Evolutionary conservation across 2,888 invertebrate species (phyloP).

Genomic region (Trichogramma evanescens): DNA sequence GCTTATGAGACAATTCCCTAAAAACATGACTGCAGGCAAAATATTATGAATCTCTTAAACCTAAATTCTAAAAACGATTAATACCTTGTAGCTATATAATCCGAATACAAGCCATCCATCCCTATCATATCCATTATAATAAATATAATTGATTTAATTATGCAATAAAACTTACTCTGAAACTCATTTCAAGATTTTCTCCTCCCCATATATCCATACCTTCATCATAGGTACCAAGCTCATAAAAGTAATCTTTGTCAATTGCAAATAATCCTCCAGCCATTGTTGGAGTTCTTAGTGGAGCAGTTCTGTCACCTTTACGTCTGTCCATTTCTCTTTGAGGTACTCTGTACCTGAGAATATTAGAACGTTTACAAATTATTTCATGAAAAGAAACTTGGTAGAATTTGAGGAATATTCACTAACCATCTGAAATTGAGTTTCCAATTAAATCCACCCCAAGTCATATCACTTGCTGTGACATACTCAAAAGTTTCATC

Average conservation of each 20-base stretch:
- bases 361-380: background rate
- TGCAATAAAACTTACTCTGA: conserved; percentile 62
- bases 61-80: no score
- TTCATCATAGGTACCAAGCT: conserved; percentile 95
- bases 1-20: no score
- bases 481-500: conserved; percentile 99
- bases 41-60: no score
- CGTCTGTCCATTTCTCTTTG: conserved; percentile 92
- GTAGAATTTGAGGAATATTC: background rate
- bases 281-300: conserved; percentile 95
- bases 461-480: conserved; percentile 97
- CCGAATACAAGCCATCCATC: no score
- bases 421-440: conserved; percentile 93
- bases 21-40: no score
- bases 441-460: conserved; percentile 99
- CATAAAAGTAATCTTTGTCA: conserved; percentile 93
- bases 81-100: no score
- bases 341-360: conserved; percentile 86
- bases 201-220: conserved; percentile 99
- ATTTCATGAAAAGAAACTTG: background rate
- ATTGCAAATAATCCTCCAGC: conserved; percentile 95
- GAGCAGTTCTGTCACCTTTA: conserved; percentile 85
- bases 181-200: conserved; percentile 92
- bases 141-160: no score
- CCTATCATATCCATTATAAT: no score